phyloP scores from a whole-genome alignment of 2,797 vertebrate genomes.

The Neostethus bicornis region DNA sequence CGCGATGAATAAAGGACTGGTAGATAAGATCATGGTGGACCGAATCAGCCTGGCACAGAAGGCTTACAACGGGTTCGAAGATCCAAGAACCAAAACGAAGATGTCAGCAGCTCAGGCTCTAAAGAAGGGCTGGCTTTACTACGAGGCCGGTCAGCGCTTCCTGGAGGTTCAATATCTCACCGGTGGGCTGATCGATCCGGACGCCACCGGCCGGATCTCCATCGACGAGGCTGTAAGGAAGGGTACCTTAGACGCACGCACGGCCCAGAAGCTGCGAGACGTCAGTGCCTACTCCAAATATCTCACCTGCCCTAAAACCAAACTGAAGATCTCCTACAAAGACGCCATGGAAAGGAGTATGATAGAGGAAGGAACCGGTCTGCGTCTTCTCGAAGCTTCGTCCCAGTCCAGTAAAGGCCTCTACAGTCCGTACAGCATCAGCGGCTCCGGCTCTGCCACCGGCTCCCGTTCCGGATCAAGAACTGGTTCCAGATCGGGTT shows the following conservation, averaged over 20 bases:
- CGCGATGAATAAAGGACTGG: slow-evolving; percentile 88
- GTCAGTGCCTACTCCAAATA: slow-evolving; percentile 93
- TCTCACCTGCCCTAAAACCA: slow-evolving; percentile 98
- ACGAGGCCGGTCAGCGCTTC: slow-evolving; percentile 95
- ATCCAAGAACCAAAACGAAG: slow-evolving; percentile 95
- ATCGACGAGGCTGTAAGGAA: slow-evolving; percentile 92
- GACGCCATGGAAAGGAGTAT: slow-evolving; percentile 98
- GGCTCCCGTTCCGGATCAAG: slow-evolving; percentile 92
- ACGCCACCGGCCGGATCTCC: slow-evolving; percentile 82
- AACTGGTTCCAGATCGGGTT: slow-evolving; percentile 90
- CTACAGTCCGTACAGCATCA: slow-evolving; percentile 95
- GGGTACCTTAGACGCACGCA: slow-evolving; percentile 90
- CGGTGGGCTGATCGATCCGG: slow-evolving; percentile 94
- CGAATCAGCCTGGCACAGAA: slow-evolving; percentile 97
- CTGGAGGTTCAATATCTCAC: slow-evolving; percentile 98
- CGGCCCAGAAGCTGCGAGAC: slow-evolving; percentile 93
- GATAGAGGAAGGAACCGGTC: slow-evolving; percentile 90
- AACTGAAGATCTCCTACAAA: slow-evolving; percentile 98
- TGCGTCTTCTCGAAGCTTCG: slow-evolving; percentile 92
- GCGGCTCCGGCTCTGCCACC: slow-evolving; percentile 88
- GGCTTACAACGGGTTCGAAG: slow-evolving; percentile 95
- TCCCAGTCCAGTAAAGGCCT: slow-evolving; percentile 97
- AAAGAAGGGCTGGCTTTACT: slow-evolving; percentile 98
- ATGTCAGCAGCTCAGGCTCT: slow-evolving; percentile 98
- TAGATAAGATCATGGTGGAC: slow-evolving; percentile 98